Base-by-base conservation (phyloP, 2,888 invertebrate genomes). In the Geotrupes spiniger region DNA sequence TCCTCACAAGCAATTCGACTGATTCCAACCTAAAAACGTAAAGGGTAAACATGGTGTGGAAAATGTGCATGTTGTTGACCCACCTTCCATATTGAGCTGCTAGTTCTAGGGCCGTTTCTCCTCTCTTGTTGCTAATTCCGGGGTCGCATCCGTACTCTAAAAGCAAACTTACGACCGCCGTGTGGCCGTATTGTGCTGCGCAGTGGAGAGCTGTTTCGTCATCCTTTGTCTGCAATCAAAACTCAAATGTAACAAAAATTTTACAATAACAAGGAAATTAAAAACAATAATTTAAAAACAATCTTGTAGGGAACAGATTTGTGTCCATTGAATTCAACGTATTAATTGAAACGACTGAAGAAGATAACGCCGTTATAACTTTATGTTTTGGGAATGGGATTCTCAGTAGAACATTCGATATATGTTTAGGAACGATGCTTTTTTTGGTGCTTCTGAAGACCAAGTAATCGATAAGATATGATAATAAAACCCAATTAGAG, bases 201-300 rank as follows among this genome's bases (percentile, higher is more conserved):
- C 90, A 92, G 66, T 95, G 91, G 61, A 96, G 77, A 8, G 96
- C 91, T 36, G 95, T 94, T 73, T 96, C 94, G 65, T 89, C 89
- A 73, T 92, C 88, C 64, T 85, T 83, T 42, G 91, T 92, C 92
- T 89, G 76, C 33, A 75, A 74, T 41, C 48, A 57, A 31, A 12
- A 28, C 14, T 9, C 27, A 21, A 10, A 5, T n/a, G 5, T 17
- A 16, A 5, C 14, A 10, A 31, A n/a, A n/a, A n/a, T n/a, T 21
- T 21, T 21, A 3, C 4, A 21, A 21, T 21, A 4, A 21, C 21
- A 21, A 21, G 21, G 21, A 21, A 25, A 39, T 10, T 17, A 3
- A 4, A 39, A 16, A 17, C 3, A 5, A n/a, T 26, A 11, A 6
- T n/a, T n/a, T n/a, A n/a, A n/a, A n/a, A n/a, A n/a, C n/a, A n/a